Base-by-base conservation (phyloP, 1,140 invertebrate species). In the Trypoxylus dichotomus region DNA sequence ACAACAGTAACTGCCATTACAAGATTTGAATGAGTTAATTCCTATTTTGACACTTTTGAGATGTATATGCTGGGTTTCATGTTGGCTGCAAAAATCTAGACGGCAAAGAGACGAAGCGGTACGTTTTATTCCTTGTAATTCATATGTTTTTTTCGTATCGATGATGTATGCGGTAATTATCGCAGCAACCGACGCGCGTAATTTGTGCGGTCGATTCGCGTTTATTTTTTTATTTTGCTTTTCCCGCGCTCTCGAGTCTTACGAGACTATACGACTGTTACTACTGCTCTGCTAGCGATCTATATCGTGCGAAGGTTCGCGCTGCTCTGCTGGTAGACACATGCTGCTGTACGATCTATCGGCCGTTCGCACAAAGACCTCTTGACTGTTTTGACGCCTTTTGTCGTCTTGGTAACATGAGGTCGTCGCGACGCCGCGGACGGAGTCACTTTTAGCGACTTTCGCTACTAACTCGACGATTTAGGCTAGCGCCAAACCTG, bases 101-200 rank as follows among this genome's bases (percentile, higher is more conserved):
- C 24, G 27, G 27, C 19, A 68, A 68, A 27, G 27, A 68, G 19
- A 19, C 8, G 24, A 68, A 25, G 60, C 60, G 60, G 13, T 68
- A 68, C 60, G 24, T 27, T 68, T 58, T 68, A 68, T 68, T 24
- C 19, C 24, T 68, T 29, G 60, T 24, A 25, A 27, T 68, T 68
- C 24, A 68, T 68, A 27, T 8, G 21, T 68, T 68, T 29, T 68
- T 68, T 13, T n/a, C 24, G 15, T 68, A 68, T 68, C 19, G 24
- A 68, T 68, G 60, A 24, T 54, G n/a, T 54, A 54, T n/a, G 11
- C 60, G 25, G 27, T 68, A 27, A 68, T 68, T 68, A 68, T 68
- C 60, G 60, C 25, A 68, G 60, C 15, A 68, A 68, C 1, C 21
- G 60, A 13, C 27, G 27, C 60, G 60, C 25, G 60, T 68, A 68